Evolutionary conservation across 2,797 vertebrate genomes (phyloP).

Genomic region (Orestias chungarensis): DNA sequence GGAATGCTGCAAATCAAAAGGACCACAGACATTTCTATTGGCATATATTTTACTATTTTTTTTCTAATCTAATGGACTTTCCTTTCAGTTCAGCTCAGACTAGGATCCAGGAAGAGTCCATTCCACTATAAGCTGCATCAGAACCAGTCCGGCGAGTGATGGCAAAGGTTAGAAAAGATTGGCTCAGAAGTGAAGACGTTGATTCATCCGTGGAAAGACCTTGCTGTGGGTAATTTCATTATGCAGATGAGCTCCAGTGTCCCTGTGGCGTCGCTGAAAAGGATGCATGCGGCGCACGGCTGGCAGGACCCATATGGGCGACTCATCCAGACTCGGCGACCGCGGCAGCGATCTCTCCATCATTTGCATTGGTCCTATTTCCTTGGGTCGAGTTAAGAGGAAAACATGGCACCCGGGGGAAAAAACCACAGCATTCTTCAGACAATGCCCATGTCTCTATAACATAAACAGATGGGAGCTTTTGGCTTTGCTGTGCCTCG

Average conservation of each 20-base stretch:
- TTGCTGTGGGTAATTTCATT: conserved; percentile 61
- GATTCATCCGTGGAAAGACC: conserved; percentile 64
- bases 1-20: neutral
- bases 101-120: conserved; percentile 12
- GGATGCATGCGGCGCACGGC: conserved; percentile 30
- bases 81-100: too few relatives aligned
- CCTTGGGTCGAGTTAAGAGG: conserved; percentile 57
- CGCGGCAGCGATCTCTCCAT: conserved; percentile 50
- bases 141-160: conserved; percentile 28
- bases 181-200: conserved; percentile 43
- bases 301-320: conserved; percentile 33
- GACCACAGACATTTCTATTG: neutral
- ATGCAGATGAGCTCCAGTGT: conserved; percentile 59
- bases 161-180: conserved; percentile 37
- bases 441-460: conserved; percentile 70
- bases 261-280: conserved; percentile 25
- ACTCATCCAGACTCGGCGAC: conserved; percentile 33
- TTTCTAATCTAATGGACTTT: too few relatives aligned
- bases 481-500: conserved; percentile 43
- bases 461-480: conserved; percentile 76
- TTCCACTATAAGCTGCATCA: conserved; percentile 2
- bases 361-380: conserved; percentile 62
- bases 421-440: conserved; percentile 77
- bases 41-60: too few relatives aligned
- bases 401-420: conserved; percentile 51